Base-by-base conservation (phyloP, 2,888 invertebrate genomes). In the Sinotaia quadrata region DNA sequence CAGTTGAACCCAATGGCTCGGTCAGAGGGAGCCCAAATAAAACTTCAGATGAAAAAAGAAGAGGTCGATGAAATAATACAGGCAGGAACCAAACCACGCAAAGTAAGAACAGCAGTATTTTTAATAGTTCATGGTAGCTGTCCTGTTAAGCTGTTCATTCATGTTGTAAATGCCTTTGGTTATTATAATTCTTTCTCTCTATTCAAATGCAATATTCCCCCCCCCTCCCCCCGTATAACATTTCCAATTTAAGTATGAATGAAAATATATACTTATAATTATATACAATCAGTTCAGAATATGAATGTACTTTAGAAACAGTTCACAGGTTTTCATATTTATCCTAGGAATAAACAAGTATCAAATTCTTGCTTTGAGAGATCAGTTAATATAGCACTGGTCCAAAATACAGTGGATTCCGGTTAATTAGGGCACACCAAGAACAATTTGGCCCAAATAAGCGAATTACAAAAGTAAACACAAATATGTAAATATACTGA, bases 1-100 rank as follows among this genome's bases (percentile, higher is more conserved):
- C 63, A 63, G 31, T 29, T 58, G 49, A 59, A 58, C 49, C 67
- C 49, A 4, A 67, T 58, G 21, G 67, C 67, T 21, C 31, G 58
- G 4, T 65, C 44, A 15, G 65, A 65, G 33, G 44, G 41, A 3
- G 65, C 29, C 3, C 41, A 54, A 10, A n/a, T 65, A 44, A 54
- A 54, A 12, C 41, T 65, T 7, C 31, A 41, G 33, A 29, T 44
- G 21, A 12, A 44, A 10, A 56, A 65, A 21, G 56, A 44, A 7
- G 56, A 65, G 15, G 65, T 56, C 1, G 56, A 21, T 4, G 65
- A 65, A 27, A 33, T 65, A 7, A 15, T 65, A 44, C 24, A 27
- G 10, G 65, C 56, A 0, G 56, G 33, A 31, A 44, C 56, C 37
- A 65, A 65, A 29, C 52, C 29, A 31, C 44, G 56, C 56, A 65